A percentile compares a stretch with the other conserved stretches of the same genome.
phyloP scores from a whole-genome alignment of 2,888 invertebrate species.

The Slavum lentiscoides region DNA sequence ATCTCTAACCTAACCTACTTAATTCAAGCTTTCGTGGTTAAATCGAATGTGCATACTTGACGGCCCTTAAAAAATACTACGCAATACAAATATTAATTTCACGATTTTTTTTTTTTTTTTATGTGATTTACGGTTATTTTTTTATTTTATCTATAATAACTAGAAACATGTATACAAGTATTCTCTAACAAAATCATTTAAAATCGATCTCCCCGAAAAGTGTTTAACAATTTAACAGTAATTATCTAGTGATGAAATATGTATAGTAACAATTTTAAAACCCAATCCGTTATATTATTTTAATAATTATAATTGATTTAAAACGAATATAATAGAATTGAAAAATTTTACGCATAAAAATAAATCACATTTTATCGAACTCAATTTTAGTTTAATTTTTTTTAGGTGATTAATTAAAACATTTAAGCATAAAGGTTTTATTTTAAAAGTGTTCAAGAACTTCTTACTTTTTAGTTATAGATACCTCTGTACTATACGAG shows the following conservation, averaged over 20 bases:
- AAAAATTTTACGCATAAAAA: no score
- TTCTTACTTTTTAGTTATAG: no score
- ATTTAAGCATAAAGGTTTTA: no score
- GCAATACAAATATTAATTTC: constrained; percentile 2
- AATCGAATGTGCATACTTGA: background rate
- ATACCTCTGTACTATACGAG: no score
- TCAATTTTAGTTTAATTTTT: no score
- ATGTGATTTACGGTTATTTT: background rate
- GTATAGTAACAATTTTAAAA: background rate
- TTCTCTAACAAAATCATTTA: background rate
- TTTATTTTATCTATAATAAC: background rate
- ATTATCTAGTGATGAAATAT: background rate
- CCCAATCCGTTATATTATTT: no score
- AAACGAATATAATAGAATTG: no score
- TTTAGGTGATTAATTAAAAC: no score
- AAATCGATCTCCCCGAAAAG: background rate
- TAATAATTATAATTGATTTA: no score
- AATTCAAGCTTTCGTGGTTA: constrained; percentile 9
- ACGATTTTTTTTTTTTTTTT: background rate
- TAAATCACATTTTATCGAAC: no score
- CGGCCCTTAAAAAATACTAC: background rate
- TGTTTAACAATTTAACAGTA: background rate
- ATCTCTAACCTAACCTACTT: constrained; percentile 4
- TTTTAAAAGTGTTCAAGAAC: no score
- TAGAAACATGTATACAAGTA: background rate